Evolutionary conservation across 1,140 invertebrate genomes (phyloP).

Genomic region (Limonius californicus): DNA sequence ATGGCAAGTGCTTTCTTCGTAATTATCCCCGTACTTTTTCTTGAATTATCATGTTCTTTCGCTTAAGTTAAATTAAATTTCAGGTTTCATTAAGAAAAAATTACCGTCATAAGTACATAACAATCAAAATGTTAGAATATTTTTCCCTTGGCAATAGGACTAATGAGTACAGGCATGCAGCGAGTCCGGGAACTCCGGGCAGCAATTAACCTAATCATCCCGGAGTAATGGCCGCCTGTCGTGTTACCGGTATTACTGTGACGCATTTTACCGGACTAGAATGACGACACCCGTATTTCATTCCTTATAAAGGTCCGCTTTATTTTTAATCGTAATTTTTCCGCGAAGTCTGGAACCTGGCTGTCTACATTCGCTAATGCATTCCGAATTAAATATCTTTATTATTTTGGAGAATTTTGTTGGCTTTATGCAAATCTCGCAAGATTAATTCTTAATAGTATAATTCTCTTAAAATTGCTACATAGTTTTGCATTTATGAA

Average conservation of each 20-base stretch:
- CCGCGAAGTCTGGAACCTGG: no score
- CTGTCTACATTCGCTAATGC: no score
- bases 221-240: conserved; percentile 13
- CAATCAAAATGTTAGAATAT: conserved; percentile 14
- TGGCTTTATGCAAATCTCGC: neutral
- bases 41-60: no score
- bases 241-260: conserved; percentile 6
- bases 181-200: conserved; percentile 3
- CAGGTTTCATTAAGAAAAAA: neutral
- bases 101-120: conserved; percentile 8
- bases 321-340: neutral
- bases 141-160: conserved; percentile 1
- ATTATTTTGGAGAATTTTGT: neutral
- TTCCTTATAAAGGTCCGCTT: neutral
- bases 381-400: no score
- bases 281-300: conserved; percentile 3
- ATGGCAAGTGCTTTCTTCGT: no score
- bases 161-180: conserved; percentile 14
- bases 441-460: neutral
- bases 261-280: conserved; percentile 1
- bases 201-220: conserved; percentile 16
- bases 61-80: neutral
- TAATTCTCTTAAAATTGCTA: neutral
- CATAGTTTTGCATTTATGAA: neutral
- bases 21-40: no score